phyloP scores from a whole-genome alignment of 2,113 vertebrate species.

The Suricata suricatta region DNA sequence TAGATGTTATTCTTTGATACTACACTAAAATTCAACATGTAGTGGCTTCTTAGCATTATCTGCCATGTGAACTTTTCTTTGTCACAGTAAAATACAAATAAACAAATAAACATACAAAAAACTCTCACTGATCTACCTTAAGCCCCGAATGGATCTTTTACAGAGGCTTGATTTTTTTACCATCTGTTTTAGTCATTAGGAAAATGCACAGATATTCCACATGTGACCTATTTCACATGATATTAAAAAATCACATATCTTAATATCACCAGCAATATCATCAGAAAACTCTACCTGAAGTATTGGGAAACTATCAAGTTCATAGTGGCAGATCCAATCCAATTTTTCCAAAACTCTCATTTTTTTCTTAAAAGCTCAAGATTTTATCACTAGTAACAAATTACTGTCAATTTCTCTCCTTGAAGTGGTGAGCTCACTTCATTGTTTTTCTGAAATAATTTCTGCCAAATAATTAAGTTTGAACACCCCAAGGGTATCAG shows the following conservation, averaged over 20 bases:
- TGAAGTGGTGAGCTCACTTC: background rate
- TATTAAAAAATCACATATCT: background rate
- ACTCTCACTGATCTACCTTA: background rate
- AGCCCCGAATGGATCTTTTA: background rate
- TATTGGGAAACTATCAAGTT: background rate
- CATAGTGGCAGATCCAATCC: background rate
- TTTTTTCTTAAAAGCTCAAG: constrained; percentile 1
- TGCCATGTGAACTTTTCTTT: background rate
- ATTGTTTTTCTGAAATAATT: background rate
- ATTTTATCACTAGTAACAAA: constrained; percentile 28
- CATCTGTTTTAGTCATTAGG: background rate
- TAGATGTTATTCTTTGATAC: background rate
- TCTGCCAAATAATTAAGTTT: background rate
- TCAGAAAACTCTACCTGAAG: background rate
- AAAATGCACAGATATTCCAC: constrained; percentile 23
- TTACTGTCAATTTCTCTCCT: background rate
- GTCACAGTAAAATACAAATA: background rate
- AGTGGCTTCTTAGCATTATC: background rate
- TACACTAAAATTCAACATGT: constrained; percentile 35
- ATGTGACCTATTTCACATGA: background rate
- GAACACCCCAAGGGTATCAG: background rate
- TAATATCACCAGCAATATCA: background rate
- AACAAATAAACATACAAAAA: background rate
- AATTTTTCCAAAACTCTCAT: background rate
- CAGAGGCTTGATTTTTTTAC: background rate